A percentile compares a stretch with the other conserved stretches of the same genome.
Conservation (phyloP, 1,140 invertebrate species). For the Danaus plexippus region DNA sequence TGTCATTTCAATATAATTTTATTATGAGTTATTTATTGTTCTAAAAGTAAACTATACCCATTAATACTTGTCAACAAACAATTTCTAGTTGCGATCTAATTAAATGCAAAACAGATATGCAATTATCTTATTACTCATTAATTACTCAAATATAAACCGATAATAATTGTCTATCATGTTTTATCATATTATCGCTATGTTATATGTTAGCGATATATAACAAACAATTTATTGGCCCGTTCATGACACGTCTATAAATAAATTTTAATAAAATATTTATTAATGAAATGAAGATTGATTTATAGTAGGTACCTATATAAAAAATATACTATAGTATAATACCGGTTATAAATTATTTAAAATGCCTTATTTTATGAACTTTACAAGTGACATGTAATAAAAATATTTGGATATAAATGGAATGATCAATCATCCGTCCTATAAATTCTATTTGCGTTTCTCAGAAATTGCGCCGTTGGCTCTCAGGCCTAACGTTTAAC, state of each 20-base stretch:
- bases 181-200: conserved; percentile 23
- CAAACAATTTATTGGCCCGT: too few species aligned
- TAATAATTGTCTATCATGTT: conserved; percentile 31
- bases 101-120: conserved; percentile 43
- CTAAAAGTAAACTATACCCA: too few species aligned
- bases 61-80: too few species aligned
- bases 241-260: too few species aligned
- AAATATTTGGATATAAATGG: conserved; percentile 24
- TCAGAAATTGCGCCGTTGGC: conserved; percentile 25
- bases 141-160: conserved; percentile 41
- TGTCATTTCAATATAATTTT: too few species aligned
- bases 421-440: conserved; percentile 31
- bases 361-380: conserved; percentile 9
- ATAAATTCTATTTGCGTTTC: conserved; percentile 29
- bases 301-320: too few species aligned
- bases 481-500: conserved; percentile 31
- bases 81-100: conserved; percentile 21
- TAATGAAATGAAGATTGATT: too few species aligned
- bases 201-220: too few species aligned
- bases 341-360: conserved; percentile 8
- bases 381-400: conserved; percentile 13
- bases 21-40: too few species aligned
- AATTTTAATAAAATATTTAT: too few species aligned
- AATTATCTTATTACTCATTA: conserved; percentile 61
- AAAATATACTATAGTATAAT: too few species aligned